phyloP scores from a whole-genome alignment of 1,140 invertebrate genomes.

The Cotesia chilonis region DNA sequence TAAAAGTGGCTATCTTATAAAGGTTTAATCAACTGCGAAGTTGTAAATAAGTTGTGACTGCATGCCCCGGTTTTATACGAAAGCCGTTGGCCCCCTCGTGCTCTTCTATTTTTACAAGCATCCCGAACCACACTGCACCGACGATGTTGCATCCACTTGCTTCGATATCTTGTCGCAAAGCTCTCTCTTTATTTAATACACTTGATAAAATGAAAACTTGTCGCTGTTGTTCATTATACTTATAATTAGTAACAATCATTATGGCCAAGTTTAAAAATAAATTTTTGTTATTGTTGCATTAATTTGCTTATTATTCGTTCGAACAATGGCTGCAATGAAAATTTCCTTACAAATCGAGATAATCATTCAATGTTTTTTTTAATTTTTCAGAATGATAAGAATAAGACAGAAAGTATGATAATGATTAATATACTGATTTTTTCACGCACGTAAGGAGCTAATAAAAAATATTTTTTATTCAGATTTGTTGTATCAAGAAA shows the following conservation, averaged over 20 bases:
- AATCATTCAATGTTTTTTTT: too few relatives aligned
- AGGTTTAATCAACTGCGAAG: conserved; percentile 22
- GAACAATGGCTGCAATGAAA: background rate
- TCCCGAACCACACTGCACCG: background rate
- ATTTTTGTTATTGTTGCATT: too few relatives aligned
- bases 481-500: too few relatives aligned
- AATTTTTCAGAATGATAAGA: too few relatives aligned
- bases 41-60: conserved; percentile 20
- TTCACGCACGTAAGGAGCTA: too few relatives aligned
- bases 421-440: too few relatives aligned
- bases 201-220: conserved; percentile 8
- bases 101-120: conserved; percentile 34
- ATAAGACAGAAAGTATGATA: too few relatives aligned
- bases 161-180: conserved; percentile 21
- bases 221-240: background rate
- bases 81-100: conserved; percentile 30
- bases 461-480: too few relatives aligned
- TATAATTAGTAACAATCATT: background rate
- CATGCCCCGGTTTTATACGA: conserved; percentile 33
- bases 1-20: background rate
- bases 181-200: background rate
- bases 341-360: too few relatives aligned
- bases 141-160: conserved; percentile 16
- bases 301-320: too few relatives aligned
- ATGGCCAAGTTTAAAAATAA: too few relatives aligned